Conservation (phyloP, 37 sponge, comb jelly and placozoan genomes). For the Halichondria panicea region DNA sequence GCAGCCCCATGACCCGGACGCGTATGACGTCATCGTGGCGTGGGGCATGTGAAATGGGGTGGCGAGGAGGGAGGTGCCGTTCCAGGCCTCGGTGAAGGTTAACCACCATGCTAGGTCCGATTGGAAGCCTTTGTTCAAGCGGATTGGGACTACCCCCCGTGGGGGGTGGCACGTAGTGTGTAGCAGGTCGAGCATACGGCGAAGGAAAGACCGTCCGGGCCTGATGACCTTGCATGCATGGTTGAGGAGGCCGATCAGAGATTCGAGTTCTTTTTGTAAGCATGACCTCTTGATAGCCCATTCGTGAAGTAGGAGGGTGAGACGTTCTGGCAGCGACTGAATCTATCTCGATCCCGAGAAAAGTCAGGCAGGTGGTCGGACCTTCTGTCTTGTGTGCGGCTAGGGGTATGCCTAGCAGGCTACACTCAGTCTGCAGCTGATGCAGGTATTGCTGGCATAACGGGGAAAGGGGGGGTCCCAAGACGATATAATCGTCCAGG, state of each 20-base stretch:
- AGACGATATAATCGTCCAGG: conserved; percentile 47
- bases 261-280: conserved; percentile 26
- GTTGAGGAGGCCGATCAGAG: conserved; percentile 26
- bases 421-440: neutral
- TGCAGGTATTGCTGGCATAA: neutral
- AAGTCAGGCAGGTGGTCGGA: conserved; percentile 36
- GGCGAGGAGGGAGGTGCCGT: conserved; percentile 13
- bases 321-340: conserved; percentile 1
- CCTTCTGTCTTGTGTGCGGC: conserved; percentile 49
- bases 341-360: conserved; percentile 41
- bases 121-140: conserved; percentile 19
- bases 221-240: conserved; percentile 40
- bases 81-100: conserved; percentile 4
- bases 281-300: conserved; percentile 3
- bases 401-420: conserved; percentile 41
- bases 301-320: neutral
- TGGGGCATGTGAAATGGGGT: neutral
- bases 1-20: conserved; percentile 61
- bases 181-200: conserved; percentile 29
- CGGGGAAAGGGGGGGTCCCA: conserved; percentile 22
- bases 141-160: neutral
- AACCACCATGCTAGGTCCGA: conserved; percentile 43
- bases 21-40: conserved; percentile 28
- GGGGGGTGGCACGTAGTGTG: neutral
- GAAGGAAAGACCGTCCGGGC: conserved; percentile 16